Conservation (phyloP, 2,888 invertebrate genomes). For the Volucella inanis region DNA sequence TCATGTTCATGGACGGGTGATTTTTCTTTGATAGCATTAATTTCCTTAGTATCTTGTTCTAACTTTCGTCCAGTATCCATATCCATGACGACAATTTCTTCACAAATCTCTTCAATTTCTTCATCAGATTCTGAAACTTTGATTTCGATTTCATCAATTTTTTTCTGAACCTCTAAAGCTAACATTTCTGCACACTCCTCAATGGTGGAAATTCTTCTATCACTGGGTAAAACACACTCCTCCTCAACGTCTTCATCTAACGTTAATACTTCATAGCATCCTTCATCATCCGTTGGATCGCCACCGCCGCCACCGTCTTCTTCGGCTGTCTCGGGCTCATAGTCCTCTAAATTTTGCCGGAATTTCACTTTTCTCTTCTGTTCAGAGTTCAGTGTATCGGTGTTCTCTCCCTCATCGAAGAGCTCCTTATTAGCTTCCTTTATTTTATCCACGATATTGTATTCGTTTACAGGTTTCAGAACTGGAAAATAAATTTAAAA, state of each 20-base stretch:
- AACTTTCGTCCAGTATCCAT: slow-evolving; percentile 73
- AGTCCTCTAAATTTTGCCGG: slow-evolving; percentile 83
- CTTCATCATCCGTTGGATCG: background rate
- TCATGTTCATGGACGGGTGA: slow-evolving; percentile 73
- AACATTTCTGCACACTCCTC: slow-evolving; percentile 70
- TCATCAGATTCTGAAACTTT: slow-evolving; percentile 58
- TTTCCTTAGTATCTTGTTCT: slow-evolving; percentile 50
- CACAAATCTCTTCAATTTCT: slow-evolving; percentile 80
- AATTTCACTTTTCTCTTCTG: slow-evolving; percentile 83
- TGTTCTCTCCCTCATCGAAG: slow-evolving; percentile 78
- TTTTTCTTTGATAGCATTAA: slow-evolving; percentile 73
- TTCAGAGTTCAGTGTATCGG: slow-evolving; percentile 28
- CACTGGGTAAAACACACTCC: slow-evolving; percentile 33
- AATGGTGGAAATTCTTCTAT: slow-evolving; percentile 42
- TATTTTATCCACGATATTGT: slow-evolving; percentile 85
- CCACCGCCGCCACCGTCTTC: background rate
- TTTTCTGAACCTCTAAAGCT: slow-evolving; percentile 55
- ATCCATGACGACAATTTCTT: slow-evolving; percentile 80
- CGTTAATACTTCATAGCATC: slow-evolving; percentile 67
- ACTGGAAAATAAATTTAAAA: slow-evolving; percentile 76
- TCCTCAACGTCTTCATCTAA: slow-evolving; percentile 61
- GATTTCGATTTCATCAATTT: slow-evolving; percentile 67
- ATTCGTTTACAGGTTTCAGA: slow-evolving; percentile 83
- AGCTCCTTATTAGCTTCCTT: slow-evolving; percentile 84
- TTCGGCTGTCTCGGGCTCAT: slow-evolving; percentile 81